Base-by-base conservation (phyloP, 2,888 invertebrate species). In the Pristionchus entomophagus region DNA sequence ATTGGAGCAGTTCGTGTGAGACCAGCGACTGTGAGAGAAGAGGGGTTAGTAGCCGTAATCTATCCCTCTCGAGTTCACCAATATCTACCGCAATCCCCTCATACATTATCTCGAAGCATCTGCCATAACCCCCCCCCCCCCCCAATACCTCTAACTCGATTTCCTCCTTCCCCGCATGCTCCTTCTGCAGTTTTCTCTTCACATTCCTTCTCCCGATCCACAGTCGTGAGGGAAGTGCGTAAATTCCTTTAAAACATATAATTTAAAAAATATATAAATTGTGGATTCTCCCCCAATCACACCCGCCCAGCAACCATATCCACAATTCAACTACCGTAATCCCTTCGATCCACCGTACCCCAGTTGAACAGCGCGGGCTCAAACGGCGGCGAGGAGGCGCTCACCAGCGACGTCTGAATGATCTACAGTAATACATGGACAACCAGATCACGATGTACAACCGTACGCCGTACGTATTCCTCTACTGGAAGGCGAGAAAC, bases 141-240 rank as follows among this genome's bases (percentile, higher is more conserved):
- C 38, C 32, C 32, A 12, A 2, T 49, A 82, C 82, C 56, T 82
- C 82, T 4, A 82, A 17, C 59, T 82, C 82, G 17, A 82, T 38
- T 22, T 56, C 82, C 38, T 56, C 82, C 38, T 26, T 59, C 4
- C 45, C 41, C 17, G 82, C 41, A 14, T 65, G 65, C 49, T 62
- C 84, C 69, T 65, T 62, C 32, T 14, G 4, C 65, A 65, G 49
- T 22, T 62, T 86, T 19, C 87, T n/a, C 45, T 78, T 81, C 73
- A 87, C 81, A 49, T 86, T 80, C 35, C 87, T 26, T 32, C 87
- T n/a, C 0, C 87, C 87, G 49, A 87, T 59, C 87, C 87, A 87
- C 14, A 81, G 35, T 29, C 59, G 62, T 17, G 84, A 59, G 8
- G 65, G 84, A 0, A 84, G 45, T 0, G 84, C 49, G 84, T 65